Base-by-base conservation (phyloP, 2,888 invertebrate genomes). In the Bombylius major region DNA sequence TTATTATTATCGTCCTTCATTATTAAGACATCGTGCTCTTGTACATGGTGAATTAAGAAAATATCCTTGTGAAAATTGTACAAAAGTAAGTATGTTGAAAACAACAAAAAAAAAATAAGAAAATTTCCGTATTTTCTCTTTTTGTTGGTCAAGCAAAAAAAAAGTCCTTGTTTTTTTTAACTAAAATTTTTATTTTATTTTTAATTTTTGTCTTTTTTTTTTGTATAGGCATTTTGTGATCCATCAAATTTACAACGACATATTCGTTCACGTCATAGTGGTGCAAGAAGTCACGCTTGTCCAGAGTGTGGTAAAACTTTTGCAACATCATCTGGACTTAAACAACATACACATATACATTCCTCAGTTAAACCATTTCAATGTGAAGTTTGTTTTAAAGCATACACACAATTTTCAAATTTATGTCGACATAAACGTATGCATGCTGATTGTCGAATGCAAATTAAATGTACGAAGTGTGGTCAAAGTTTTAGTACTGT, bases 261-360 rank as follows among this genome's bases (percentile, higher is more conserved):
- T 81, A 95, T 95, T 76, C 84, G 96, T 70, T 87, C 89, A 63
- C 89, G 91, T 75, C 96, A 97, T 87, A 89, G 89, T 62, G 96
- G 96, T 55, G 94, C 95, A 50, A 83, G 97, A 69, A 88, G 90
- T 70, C 97, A 99, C 83, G 94, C 95, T 64, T 99, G 99, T 71
- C 86, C 89, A 59, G 95, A 97, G 78, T 99, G 99, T 78, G 97
- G 97, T 62, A 99, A 99, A 80, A 96, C 96, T 59, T 99, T 99
- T 77, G 93, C 90, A 51, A 96, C 97, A 46, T 93, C 94, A 58
- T 95, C 95, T 62, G 99, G 99, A 46, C 82, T 99, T 55, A 99
- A 99, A 75, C 99, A 99, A 75, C 98, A 99, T 77, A 94, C 95
- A 42, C 98, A 99, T 77, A 99, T 99, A 67, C 98, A 99, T 80